Base-by-base conservation (phyloP, 2,113 vertebrate species). In the Salvelinus sp. region DNA sequence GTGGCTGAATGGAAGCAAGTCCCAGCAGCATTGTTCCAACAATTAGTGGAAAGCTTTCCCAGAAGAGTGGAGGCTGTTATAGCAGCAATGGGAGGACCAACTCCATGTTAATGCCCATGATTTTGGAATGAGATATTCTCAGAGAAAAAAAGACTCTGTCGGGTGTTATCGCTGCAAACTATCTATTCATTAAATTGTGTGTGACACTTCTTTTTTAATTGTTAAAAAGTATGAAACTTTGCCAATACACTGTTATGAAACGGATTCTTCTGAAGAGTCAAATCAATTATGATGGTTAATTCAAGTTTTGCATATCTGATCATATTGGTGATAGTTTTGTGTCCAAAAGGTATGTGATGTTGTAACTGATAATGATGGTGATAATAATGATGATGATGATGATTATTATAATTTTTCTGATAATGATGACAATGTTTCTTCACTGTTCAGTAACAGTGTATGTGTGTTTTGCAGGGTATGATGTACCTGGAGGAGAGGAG, bases 401-500 rank as follows among this genome's bases (percentile, higher is more conserved):
- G 6, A 38, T 38, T 0, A 38, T 38, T 7, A 38, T 33, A 0
- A 30, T 30, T 38, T 2, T 38, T 1, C 6, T 9, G 38, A 9
- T 38, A 2, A 38, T 44, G 6, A 44, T 10, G 7, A 2, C 38
- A 2, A 33, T 69, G 20, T 69, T 69, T 69, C 33, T 44, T 20
- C 67, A 73, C 44, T 64, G 13, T 13, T 23, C 57, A 68, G 60
- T 69, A 18, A 78, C 16, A 66, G 6, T 79, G 38, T 2, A 58
- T 85, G 70, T 62, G 67, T 85, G 50, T 44, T 63, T 80, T 86
- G 44, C 92, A 99, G 98, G 98, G 98, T 71, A 98, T 99, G 97
- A 98, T 98, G 97, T 99, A 99, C 86, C 89, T 99, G 76, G 97
- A 99, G 85, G 98, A 99, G 88, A 94, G 97, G 22, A 91, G 97